Evolutionary conservation across 2,797 vertebrate genomes (phyloP), one percentile per base, ranked within the genome.

Genomic region (Valencia hispanica): DNA sequence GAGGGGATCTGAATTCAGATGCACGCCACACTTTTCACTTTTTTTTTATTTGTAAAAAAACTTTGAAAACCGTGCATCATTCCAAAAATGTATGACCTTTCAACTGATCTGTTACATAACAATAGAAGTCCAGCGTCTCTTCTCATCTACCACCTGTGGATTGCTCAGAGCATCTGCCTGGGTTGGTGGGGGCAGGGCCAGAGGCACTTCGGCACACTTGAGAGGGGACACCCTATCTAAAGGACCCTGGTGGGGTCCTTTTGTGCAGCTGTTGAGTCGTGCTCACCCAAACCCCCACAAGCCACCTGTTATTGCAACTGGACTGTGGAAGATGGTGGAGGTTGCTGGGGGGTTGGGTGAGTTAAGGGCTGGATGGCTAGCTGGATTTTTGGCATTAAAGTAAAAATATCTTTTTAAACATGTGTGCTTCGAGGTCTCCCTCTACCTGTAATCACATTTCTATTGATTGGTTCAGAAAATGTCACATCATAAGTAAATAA

Each of bases 221-320:
- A 94, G 92, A 88, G 87, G 92, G 89, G 86, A 92, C 87, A 87
- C 84, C 88, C 84, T 48, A 36, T 88, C 88, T 88, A 92, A 94
- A 89, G 87, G 84, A 84, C 82, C 89, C 82, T 87, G 84, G 88
- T 87, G 79, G 93, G 92, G 87, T 83, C 94, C 92, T 86, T 95
- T 95, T 96, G 94, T 95, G 94, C 95, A 95, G 95, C 94, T 96
- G 95, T 94, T 96, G 87, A 92, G 89, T 88, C 34, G 70, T 68
- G 86, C 86, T 93, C 93, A 80, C 90, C 76, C 69, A 91, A 92
- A 91, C 87, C 91, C 90, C 89, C 87, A 93, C 91, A 70, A 91
- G 92, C 95, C 95, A 96, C 95, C 95, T 96, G 95, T 94, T 94
- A 93, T 89, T 92, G 89, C 93, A 91, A 94, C 93, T 95, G 94